Base-by-base conservation (phyloP, 2,888 invertebrate species). In the Coelinius sp. region DNA sequence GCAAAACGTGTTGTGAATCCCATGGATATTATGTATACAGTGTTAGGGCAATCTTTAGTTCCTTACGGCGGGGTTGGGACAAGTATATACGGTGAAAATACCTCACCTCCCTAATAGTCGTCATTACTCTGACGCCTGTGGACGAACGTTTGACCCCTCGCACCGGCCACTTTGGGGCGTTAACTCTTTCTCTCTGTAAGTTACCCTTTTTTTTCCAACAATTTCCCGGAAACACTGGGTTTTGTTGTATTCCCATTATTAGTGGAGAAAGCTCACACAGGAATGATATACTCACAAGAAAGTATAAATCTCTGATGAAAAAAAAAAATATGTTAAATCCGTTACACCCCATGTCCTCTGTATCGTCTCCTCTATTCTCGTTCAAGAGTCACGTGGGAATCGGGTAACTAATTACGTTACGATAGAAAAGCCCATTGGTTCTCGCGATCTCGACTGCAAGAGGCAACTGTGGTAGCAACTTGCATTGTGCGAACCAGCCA, bases 101-200 rank as follows among this genome's bases (percentile, higher is more conserved):
- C 59, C 59, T 59, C 73, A 73, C 73, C 56, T 74, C 25, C 63
- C 74, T 76, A 76, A 76, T 74, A 71, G 74, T 73, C 74, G 73
- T 73, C 74, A 76, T 76, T 41, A 63, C 63, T 71, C 74, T 74
- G 74, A 73, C 76, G 74, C 75, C 74, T 70, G 72, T 74, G 38
- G 70, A 71, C 71, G 71, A 62, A 74, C 74, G 63, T 76, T 74
- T 76, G 73, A 76, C 74, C 76, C 70, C 59, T 3, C 46, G 46
- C 4, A 69, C 69, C 73, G 64, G 64, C 71, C 76, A 69, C 73
- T 73, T 35, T 62, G 46, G 72, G 67, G 71, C 74, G 73, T 76
- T 74, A 71, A 71, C 70, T 64, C 62, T 38, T n/a, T n/a, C n/a
- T n/a, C n/a, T n/a, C n/a, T 66, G 56, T 35, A 31, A 46, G 49